Percentiles rank a stretch among this genome's conserved stretches.
phyloP scores from a whole-genome alignment of 1,140 invertebrate genomes.

The Drosophila bocki region DNA sequence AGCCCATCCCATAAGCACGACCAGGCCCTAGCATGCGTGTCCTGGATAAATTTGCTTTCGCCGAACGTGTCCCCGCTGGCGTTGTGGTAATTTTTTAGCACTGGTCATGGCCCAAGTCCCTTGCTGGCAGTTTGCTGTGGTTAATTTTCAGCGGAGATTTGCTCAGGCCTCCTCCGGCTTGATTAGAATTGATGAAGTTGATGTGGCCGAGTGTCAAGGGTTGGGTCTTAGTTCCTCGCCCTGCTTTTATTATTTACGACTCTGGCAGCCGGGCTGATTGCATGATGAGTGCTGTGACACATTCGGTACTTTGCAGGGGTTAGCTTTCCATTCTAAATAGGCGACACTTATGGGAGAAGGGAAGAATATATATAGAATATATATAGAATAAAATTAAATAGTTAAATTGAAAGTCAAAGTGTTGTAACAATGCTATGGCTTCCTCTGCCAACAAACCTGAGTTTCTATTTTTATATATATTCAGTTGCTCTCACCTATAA shows the following conservation, averaged over 20 bases:
- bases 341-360: not conserved
- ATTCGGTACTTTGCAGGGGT: slow-evolving; percentile 12
- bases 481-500: not conserved
- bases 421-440: not conserved
- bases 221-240: slow-evolving; percentile 3
- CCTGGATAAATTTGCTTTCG: slow-evolving; percentile 65
- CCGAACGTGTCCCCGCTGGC: slow-evolving; percentile 40
- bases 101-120: slow-evolving; percentile 31
- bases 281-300: slow-evolving; percentile 33
- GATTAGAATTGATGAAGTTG: slow-evolving; percentile 81
- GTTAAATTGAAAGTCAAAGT: not conserved
- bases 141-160: slow-evolving; percentile 80
- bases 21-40: slow-evolving; percentile 51
- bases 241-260: slow-evolving; percentile 67
- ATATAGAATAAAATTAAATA: too few species aligned
- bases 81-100: slow-evolving; percentile 33
- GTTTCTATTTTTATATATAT: not conserved
- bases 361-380: not conserved
- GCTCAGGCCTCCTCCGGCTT: slow-evolving; percentile 43
- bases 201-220: slow-evolving; percentile 56
- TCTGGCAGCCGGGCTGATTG: slow-evolving; percentile 20
- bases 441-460: not conserved
- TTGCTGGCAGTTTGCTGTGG: slow-evolving; percentile 57
- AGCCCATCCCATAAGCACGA: slow-evolving; percentile 32
- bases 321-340: not conserved